A percentile compares a stretch with the other conserved stretches of the same genome.
Evolutionary conservation across 1,140 invertebrate species (phyloP).

Genomic region (Nautilus pompilius): DNA sequence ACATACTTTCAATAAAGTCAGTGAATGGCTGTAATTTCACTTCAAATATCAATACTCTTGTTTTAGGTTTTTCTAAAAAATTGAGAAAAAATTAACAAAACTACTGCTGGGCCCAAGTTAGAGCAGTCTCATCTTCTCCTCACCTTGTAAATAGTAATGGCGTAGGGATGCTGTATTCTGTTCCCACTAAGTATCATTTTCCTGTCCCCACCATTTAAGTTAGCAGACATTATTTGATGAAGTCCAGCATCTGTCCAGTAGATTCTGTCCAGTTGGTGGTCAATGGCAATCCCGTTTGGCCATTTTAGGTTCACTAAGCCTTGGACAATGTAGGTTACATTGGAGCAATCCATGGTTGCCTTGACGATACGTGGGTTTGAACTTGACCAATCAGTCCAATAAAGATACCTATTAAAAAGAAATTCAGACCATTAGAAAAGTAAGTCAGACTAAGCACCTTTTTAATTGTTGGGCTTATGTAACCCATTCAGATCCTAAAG

Average conservation of each 20-base stretch:
- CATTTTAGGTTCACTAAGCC: slow-evolving; percentile 21
- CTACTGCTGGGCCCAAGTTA: background rate
- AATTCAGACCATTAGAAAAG: background rate
- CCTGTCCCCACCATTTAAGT: slow-evolving; percentile 20
- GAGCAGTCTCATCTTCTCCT: slow-evolving; percentile 11
- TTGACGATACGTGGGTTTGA: slow-evolving; percentile 82
- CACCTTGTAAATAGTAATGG: slow-evolving; percentile 75
- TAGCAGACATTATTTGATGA: slow-evolving; percentile 19
- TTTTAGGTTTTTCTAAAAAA: too few relatives aligned
- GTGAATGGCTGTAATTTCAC: too few relatives aligned
- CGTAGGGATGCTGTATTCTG: slow-evolving; percentile 69
- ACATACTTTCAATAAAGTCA: too few relatives aligned
- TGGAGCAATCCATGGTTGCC: slow-evolving; percentile 82
- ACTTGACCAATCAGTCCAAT: slow-evolving; percentile 93
- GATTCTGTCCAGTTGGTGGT: slow-evolving; percentile 24
- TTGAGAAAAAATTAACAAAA: too few relatives aligned
- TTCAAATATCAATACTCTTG: too few relatives aligned
- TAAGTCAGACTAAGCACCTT: background rate
- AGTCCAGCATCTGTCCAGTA: slow-evolving; percentile 35
- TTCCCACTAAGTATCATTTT: slow-evolving; percentile 12
- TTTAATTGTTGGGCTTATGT: too few relatives aligned
- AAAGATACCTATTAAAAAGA: slow-evolving; percentile 35
- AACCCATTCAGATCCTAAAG: too few relatives aligned
- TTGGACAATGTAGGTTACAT: slow-evolving; percentile 18
- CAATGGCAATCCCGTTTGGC: slow-evolving; percentile 42